A percentile compares a stretch with the other conserved stretches of the same genome.
Evolutionary conservation across 2,113 vertebrate genomes (phyloP).

Genomic region (Odobenus rosmarus): DNA sequence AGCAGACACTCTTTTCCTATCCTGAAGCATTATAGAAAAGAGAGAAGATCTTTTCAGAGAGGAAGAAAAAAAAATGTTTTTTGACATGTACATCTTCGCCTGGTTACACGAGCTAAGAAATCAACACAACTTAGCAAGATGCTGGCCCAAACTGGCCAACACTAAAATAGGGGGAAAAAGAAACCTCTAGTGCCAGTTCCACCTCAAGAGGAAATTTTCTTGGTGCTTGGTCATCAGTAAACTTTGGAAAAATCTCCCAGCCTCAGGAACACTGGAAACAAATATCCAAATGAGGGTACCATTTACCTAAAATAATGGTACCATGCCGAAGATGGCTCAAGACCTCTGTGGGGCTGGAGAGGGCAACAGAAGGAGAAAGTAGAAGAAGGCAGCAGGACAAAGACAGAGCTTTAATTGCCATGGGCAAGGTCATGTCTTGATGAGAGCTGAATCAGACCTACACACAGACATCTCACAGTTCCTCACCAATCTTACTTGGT

Average conservation of each 20-base stretch:
- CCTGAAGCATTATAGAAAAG: conserved; percentile 34
- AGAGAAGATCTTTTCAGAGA: conserved; percentile 59
- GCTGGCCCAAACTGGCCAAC: conserved; percentile 50
- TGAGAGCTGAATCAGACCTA: neutral
- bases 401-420: neutral
- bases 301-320: conserved; percentile 16
- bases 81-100: conserved; percentile 62
- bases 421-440: neutral
- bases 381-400: neutral
- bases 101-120: conserved; percentile 74
- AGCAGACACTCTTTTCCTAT: neutral
- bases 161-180: conserved; percentile 65
- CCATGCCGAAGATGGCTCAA: neutral
- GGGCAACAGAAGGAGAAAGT: neutral
- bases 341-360: neutral
- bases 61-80: conserved; percentile 51
- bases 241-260: neutral
- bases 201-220: conserved; percentile 64
- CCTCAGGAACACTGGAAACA: neutral
- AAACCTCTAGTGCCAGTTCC: conserved; percentile 23
- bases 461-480: neutral
- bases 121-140: conserved; percentile 68
- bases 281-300: neutral
- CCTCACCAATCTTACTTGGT: neutral
- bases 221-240: conserved; percentile 27